Conservation (phyloP, 2,113 vertebrate species). For the Corythornis madagascariensis region DNA sequence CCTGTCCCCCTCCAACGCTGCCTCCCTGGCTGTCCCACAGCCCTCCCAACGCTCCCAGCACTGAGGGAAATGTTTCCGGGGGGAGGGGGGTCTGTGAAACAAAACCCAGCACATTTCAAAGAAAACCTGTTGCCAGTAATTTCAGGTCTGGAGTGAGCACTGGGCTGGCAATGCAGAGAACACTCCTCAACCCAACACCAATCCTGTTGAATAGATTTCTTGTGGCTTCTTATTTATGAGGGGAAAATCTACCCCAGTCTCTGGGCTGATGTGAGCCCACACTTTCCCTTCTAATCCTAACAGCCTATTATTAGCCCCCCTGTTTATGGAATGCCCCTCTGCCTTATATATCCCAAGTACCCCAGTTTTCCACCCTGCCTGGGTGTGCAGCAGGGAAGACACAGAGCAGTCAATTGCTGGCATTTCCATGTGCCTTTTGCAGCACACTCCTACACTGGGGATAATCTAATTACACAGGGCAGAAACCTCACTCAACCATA, state of each 20-base stretch:
- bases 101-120: neutral
- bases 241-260: neutral
- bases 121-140: neutral
- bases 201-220: neutral
- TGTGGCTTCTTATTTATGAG: neutral
- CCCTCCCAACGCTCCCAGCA: neutral
- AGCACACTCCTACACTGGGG: slow-evolving; percentile 58
- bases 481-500: slow-evolving; percentile 56
- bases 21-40: neutral
- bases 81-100: neutral
- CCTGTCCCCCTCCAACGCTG: neutral
- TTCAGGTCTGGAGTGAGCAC: neutral
- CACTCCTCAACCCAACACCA: neutral
- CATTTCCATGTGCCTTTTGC: slow-evolving; percentile 57
- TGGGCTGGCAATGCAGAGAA: neutral
- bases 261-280: neutral
- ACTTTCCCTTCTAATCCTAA: slow-evolving; percentile 13
- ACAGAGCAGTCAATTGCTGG: slow-evolving; percentile 23
- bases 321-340: neutral
- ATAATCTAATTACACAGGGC: slow-evolving; percentile 66
- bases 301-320: neutral
- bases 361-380: neutral
- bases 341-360: neutral
- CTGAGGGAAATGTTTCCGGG: fast-evolving
- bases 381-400: neutral